Conservation (phyloP, 2,888 invertebrate species). For the Serrognathus titanus region DNA sequence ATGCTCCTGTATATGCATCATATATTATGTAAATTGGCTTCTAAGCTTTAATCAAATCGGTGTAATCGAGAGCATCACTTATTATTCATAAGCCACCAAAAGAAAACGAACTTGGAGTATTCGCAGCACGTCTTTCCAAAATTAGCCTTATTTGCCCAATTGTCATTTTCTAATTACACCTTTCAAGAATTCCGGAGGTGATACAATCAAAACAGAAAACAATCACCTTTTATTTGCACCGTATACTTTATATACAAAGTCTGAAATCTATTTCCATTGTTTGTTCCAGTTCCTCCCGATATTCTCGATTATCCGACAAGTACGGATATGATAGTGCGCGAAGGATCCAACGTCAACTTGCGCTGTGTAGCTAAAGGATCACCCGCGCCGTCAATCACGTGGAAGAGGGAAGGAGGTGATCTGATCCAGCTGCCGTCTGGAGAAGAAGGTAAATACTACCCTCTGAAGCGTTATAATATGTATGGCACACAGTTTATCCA, state of each 20-base stretch:
- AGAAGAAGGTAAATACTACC: slow-evolving; percentile 57
- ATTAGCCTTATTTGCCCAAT: too few relatives aligned
- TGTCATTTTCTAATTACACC: too few relatives aligned
- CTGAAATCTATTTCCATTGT: too few relatives aligned
- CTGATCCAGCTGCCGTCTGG: slow-evolving; percentile 62
- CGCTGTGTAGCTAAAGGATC: slow-evolving; percentile 85
- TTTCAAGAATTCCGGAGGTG: too few relatives aligned
- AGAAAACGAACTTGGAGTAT: too few relatives aligned
- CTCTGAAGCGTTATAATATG: too few relatives aligned
- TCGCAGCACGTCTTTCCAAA: too few relatives aligned
- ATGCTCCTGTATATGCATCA: slow-evolving; percentile 13
- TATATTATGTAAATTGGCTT: slow-evolving; percentile 19
- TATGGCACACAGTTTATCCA: too few relatives aligned
- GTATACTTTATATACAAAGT: too few relatives aligned
- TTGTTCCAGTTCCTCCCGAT: slow-evolving; percentile 58
- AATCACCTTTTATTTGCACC: too few relatives aligned
- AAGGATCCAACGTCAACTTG: slow-evolving; percentile 82
- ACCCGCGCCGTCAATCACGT: slow-evolving; percentile 80
- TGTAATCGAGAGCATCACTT: background rate
- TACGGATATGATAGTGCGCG: slow-evolving; percentile 79
- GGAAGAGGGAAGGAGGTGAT: slow-evolving; percentile 79
- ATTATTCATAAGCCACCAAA: too few relatives aligned
- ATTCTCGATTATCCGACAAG: slow-evolving; percentile 84
- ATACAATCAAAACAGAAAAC: too few relatives aligned
- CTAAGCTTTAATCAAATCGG: slow-evolving; percentile 7